Evolutionary conservation across 2,888 invertebrate genomes (phyloP).

Genomic region (Perizoma flavofasciatum): DNA sequence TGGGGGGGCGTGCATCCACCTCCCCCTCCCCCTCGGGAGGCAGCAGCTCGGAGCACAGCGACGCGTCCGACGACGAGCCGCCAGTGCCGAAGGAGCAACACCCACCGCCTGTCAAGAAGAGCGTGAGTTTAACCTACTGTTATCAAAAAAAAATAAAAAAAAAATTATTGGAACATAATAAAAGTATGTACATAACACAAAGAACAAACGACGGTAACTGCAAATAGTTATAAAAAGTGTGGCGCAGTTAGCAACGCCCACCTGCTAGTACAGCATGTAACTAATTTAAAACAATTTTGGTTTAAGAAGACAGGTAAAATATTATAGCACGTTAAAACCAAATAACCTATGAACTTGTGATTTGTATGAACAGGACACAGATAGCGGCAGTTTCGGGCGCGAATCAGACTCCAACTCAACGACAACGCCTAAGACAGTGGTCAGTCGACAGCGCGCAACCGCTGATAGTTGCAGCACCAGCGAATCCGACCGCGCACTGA

Average conservation of each 20-base stretch:
- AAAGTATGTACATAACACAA: no score
- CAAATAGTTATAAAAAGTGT: no score
- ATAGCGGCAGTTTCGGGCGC: slow-evolving; percentile 86
- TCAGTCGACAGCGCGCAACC: slow-evolving; percentile 82
- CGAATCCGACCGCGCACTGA: slow-evolving; percentile 84
- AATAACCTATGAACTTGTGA: neutral
- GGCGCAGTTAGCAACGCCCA: no score
- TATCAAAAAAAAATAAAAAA: no score
- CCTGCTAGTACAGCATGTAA: no score
- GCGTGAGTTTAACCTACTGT: slow-evolving; percentile 52
- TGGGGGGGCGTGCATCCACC: slow-evolving; percentile 79
- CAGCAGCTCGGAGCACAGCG: slow-evolving; percentile 77
- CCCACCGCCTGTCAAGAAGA: slow-evolving; percentile 69
- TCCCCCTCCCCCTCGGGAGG: slow-evolving; percentile 91
- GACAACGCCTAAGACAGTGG: slow-evolving; percentile 88
- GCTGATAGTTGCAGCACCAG: slow-evolving; percentile 76
- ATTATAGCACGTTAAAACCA: no score
- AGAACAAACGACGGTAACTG: no score
- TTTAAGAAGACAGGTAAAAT: no score
- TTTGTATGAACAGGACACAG: slow-evolving; percentile 63
- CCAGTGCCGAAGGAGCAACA: slow-evolving; percentile 48
- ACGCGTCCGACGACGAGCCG: slow-evolving; percentile 73
- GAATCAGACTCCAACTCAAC: slow-evolving; percentile 92
- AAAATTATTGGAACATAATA: no score
- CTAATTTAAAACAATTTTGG: no score